Conservation (phyloP, 2,888 invertebrate genomes). For the Sarcophaga caerulescens region DNA sequence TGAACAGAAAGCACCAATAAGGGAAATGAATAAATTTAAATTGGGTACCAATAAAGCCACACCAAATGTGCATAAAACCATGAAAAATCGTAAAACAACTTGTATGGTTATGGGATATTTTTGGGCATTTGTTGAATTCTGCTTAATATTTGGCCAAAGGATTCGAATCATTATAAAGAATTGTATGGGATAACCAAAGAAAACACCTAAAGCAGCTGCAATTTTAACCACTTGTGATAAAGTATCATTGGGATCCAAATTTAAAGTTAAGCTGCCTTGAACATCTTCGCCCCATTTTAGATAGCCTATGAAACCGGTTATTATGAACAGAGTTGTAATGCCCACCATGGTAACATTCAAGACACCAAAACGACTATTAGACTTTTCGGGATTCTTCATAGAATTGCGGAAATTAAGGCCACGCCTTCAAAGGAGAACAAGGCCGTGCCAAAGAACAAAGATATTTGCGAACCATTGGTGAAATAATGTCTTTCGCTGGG, state of each 20-base stretch:
- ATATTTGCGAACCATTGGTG: conserved; percentile 84
- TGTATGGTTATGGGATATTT: conserved; percentile 85
- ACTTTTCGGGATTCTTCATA: conserved; percentile 90
- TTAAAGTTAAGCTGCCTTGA: conserved; percentile 92
- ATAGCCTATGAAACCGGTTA: conserved; percentile 93
- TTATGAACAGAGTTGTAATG: conserved; percentile 89
- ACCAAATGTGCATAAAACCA: conserved; percentile 91
- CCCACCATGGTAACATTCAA: conserved; percentile 93
- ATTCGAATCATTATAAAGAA: conserved; percentile 96
- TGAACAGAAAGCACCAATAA: conserved; percentile 95
- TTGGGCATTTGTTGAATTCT: conserved; percentile 82
- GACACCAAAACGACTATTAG: conserved; percentile 91
- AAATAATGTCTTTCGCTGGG: conserved; percentile 84
- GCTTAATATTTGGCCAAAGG: conserved; percentile 89
- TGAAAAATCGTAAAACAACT: conserved; percentile 85
- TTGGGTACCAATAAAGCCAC: conserved; percentile 93
- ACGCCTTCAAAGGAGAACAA: conserved; percentile 99
- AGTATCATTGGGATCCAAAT: conserved; percentile 84
- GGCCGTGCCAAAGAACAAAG: conserved; percentile 97
- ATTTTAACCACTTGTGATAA: conserved; percentile 90
- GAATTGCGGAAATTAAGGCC: conserved; percentile 94
- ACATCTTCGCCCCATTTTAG: conserved; percentile 92
- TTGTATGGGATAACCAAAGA: conserved; percentile 96
- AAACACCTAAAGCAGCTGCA: conserved; percentile 91
- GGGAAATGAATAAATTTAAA: conserved; percentile 92